A percentile compares a stretch with the other conserved stretches of the same genome.
These are phyloP conservation scores for Lepisosteus osseus DNA, from an alignment of 2,113 vertebrate species.

Conservation along the genomic window DNA sequence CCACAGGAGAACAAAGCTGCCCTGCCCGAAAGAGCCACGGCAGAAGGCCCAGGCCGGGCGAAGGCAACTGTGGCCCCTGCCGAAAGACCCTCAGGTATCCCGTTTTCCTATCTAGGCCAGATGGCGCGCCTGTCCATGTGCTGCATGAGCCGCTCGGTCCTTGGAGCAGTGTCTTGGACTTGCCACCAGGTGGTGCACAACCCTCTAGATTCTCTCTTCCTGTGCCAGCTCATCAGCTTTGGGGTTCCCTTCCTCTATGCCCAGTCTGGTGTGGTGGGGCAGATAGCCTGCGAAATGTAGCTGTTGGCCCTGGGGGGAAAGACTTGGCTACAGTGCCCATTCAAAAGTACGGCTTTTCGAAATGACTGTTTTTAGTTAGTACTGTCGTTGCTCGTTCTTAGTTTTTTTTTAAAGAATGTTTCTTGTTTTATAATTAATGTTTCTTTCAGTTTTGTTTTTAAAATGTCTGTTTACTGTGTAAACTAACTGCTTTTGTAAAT, in stretches of 20 bases:
- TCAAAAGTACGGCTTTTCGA: background rate
- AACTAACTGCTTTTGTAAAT: background rate
- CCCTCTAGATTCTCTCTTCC: conserved; percentile 86
- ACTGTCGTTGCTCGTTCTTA: background rate
- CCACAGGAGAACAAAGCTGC: conserved; percentile 73
- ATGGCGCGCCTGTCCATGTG: conserved; percentile 65
- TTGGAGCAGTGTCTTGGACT: conserved; percentile 72
- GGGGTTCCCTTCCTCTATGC: conserved; percentile 77
- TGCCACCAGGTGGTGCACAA: conserved; percentile 82
- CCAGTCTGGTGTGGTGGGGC: conserved; percentile 71
- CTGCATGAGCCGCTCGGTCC: conserved; percentile 63
- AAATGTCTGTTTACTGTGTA: background rate
- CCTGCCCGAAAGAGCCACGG: conserved; percentile 53
- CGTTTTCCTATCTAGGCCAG: conserved; percentile 77
- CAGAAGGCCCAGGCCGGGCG: conserved; percentile 66
- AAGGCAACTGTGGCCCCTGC: conserved; percentile 43
- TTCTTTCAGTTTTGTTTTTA: conserved; percentile 7
- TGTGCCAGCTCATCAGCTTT: conserved; percentile 86
- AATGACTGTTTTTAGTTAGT: background rate
- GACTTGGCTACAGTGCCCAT: background rate
- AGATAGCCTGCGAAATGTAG: conserved; percentile 56
- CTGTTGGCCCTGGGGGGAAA: conserved; percentile 44
- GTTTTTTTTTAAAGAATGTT: background rate
- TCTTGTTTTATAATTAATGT: background rate
- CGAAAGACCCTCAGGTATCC: conserved; percentile 92